Evolutionary conservation across 2,113 vertebrate species (phyloP).

Genomic region (Hemicordylus capensis): DNA sequence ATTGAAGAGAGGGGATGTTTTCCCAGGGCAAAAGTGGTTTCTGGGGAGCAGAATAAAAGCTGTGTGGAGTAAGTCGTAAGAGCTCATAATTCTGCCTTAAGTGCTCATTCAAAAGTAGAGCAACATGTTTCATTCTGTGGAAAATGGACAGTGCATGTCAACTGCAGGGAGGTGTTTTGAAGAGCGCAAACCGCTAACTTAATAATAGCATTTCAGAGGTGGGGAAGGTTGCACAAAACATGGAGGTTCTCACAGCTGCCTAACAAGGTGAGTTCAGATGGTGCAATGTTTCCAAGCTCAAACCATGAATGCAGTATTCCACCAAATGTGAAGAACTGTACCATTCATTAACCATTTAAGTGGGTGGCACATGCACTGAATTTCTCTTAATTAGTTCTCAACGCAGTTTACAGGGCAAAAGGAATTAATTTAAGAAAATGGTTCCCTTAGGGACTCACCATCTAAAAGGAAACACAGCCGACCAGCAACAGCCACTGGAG

Average conservation of each 20-base stretch:
- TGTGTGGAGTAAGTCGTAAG: slow-evolving; percentile 32
- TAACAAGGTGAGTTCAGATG: neutral
- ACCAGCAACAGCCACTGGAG: too few relatives aligned
- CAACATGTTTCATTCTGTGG: slow-evolving; percentile 32
- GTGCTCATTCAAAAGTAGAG: slow-evolving; percentile 32
- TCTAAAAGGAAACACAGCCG: too few relatives aligned
- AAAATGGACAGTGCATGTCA: neutral
- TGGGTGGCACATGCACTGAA: neutral
- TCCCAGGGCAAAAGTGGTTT: slow-evolving; percentile 21
- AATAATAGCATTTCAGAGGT: slow-evolving; percentile 16
- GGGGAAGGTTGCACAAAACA: neutral
- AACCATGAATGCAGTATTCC: slow-evolving; percentile 16
- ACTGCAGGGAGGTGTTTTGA: neutral
- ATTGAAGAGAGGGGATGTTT: slow-evolving; percentile 42
- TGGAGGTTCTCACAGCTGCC: slow-evolving; percentile 21
- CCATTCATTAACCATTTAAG: neutral
- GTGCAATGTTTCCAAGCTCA: slow-evolving; percentile 3
- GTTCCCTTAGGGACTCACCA: too few relatives aligned
- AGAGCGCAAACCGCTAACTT: neutral
- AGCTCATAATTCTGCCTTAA: neutral
- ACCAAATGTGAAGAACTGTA: neutral
- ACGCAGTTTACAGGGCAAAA: too few relatives aligned
- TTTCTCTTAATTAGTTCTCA: too few relatives aligned
- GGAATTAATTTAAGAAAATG: too few relatives aligned
- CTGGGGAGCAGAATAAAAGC: slow-evolving; percentile 19